These are phyloP conservation scores for Cheilosia pagana DNA, from an alignment of 2,888 invertebrate species.

Conservation along the genomic window DNA sequence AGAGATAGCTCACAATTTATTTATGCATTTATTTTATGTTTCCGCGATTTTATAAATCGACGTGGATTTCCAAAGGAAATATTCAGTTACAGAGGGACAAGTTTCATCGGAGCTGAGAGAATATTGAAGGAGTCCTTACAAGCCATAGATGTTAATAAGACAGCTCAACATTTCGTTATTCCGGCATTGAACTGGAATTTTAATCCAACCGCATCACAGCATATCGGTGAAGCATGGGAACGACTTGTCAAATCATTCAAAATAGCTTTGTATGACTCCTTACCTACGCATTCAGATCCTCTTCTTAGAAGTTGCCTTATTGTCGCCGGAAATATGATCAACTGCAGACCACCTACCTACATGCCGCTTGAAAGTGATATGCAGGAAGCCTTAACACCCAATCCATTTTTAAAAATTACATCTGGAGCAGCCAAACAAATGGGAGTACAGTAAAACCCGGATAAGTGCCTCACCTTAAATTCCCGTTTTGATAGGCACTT, in stretches of 20 bases:
- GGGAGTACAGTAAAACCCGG: no score
- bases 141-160: background rate
- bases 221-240: slow-evolving; percentile 71
- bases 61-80: slow-evolving; percentile 60
- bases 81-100: no score
- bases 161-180: slow-evolving; percentile 13
- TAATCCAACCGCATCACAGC: slow-evolving; percentile 75
- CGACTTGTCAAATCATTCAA: slow-evolving; percentile 53
- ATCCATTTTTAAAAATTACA: slow-evolving; percentile 71
- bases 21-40: slow-evolving; percentile 50
- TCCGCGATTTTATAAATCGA: slow-evolving; percentile 51
- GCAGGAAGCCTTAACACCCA: slow-evolving; percentile 72
- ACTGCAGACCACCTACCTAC: slow-evolving; percentile 52
- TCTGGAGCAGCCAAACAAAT: slow-evolving; percentile 26
- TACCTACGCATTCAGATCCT: slow-evolving; percentile 16
- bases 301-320: slow-evolving; percentile 23
- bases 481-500: no score
- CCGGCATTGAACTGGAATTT: slow-evolving; percentile 68
- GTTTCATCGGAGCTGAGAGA: no score
- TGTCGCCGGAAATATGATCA: slow-evolving; percentile 66
- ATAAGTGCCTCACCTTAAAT: no score
- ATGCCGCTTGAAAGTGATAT: slow-evolving; percentile 33
- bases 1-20: slow-evolving; percentile 39
- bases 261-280: slow-evolving; percentile 1
- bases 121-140: no score